phyloP scores from a whole-genome alignment of 2,113 vertebrate genomes.

The Nerophis lumbriciformis region DNA sequence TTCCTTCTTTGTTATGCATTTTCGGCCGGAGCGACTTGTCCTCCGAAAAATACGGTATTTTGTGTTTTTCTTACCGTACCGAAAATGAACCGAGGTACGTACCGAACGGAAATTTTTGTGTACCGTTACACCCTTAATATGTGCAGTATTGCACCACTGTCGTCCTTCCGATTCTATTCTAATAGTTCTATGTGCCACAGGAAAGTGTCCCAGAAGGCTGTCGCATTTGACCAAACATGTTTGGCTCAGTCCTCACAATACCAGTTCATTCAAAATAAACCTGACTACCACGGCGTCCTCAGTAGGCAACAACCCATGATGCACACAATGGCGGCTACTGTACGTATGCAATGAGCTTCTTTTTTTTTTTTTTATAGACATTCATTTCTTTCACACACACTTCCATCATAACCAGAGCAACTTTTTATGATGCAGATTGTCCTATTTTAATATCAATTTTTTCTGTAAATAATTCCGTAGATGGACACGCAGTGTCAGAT shows the following conservation, averaged over 20 bases:
- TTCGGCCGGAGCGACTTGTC: too few relatives aligned
- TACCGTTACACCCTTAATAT: not conserved
- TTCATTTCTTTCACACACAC: not conserved
- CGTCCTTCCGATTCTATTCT: constrained; percentile 2
- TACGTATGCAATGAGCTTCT: constrained; percentile 36
- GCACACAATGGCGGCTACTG: constrained; percentile 61
- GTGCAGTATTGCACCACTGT: not conserved
- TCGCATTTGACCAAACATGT: constrained; percentile 45
- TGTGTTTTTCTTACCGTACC: too few relatives aligned
- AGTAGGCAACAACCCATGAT: constrained; percentile 55
- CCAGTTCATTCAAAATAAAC: constrained; percentile 65
- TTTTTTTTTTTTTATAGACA: not conserved
- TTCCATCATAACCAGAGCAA: too few relatives aligned
- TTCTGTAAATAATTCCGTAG: constrained; percentile 37
- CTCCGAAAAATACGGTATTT: too few relatives aligned
- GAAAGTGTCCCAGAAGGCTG: constrained; percentile 53
- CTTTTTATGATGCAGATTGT: too few relatives aligned
- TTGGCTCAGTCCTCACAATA: constrained; percentile 67
- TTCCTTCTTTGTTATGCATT: too few relatives aligned
- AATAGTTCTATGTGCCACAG: constrained; percentile 41
- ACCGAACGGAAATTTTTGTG: too few relatives aligned
- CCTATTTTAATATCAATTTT: not conserved
- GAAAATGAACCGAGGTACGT: too few relatives aligned
- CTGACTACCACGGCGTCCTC: constrained; percentile 64
- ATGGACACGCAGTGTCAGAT: constrained; percentile 70